phyloP scores from a whole-genome alignment of 2,888 invertebrate genomes.

The Tetranychus truncatus region DNA sequence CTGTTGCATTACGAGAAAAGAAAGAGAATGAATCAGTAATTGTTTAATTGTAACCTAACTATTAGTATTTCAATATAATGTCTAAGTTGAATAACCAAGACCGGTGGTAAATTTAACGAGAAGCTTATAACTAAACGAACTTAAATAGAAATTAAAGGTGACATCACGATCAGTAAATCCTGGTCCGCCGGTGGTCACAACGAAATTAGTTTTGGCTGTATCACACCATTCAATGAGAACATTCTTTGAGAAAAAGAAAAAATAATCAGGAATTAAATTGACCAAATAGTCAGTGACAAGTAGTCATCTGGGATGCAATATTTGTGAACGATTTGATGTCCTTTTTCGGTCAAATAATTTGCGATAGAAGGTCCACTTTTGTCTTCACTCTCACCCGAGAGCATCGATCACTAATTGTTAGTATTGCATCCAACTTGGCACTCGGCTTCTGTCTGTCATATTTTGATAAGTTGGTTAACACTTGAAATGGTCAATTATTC shows the following conservation, averaged over 20 bases:
- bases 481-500: no score
- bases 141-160: no score
- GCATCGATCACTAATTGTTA: constrained; percentile 59
- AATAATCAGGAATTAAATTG: neutral
- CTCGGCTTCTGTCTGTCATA: neutral
- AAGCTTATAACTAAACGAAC: no score
- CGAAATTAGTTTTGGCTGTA: constrained; percentile 41
- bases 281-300: neutral
- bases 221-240: constrained; percentile 46
- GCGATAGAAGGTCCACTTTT: constrained; percentile 49
- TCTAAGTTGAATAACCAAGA: no score
- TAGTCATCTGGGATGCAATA: constrained; percentile 42
- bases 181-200: constrained; percentile 84
- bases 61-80: no score
- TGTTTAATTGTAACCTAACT: no score
- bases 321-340: constrained; percentile 42
- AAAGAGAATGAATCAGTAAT: no score
- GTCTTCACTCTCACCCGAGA: constrained; percentile 43
- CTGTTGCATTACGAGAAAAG: no score
- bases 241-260: constrained; percentile 31
- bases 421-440: constrained; percentile 17
- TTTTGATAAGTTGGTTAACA: no score
- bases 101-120: no score
- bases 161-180: constrained; percentile 81
- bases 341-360: constrained; percentile 34